Conservation (phyloP, 2,888 invertebrate species). For the Thelaira solivaga region DNA sequence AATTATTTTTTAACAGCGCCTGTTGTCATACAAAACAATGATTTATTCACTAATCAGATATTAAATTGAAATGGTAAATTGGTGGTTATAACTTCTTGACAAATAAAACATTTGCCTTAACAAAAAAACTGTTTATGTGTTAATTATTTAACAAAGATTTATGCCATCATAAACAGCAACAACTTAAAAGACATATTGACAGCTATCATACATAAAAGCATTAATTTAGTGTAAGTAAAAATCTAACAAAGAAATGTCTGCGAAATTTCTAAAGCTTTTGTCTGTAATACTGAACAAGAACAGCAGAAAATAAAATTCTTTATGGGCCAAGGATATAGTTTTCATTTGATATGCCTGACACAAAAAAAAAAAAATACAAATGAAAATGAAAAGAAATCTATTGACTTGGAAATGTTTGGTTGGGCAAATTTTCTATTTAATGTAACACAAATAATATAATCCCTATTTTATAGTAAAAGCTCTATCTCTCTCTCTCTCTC, state of each 20-base stretch:
- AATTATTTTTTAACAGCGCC: no score
- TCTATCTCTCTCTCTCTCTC: no score
- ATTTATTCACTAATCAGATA: constrained; percentile 45
- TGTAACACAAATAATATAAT: constrained; percentile 1
- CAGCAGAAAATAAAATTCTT: constrained; percentile 1
- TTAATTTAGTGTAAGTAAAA: constrained; percentile 15
- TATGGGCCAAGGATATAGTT: neutral
- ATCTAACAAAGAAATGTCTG: neutral
- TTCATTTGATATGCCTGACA: neutral
- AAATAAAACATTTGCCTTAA: constrained; percentile 5
- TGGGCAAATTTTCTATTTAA: no score
- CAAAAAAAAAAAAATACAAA: no score
- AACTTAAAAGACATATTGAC: neutral
- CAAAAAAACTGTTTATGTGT: constrained; percentile 32
- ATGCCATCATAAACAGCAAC: constrained; percentile 42
- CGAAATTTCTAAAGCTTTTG: neutral
- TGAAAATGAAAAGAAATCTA: neutral
- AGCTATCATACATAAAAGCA: constrained; percentile 20
- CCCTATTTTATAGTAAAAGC: no score
- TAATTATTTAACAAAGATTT: constrained; percentile 50
- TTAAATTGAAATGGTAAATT: constrained; percentile 43
- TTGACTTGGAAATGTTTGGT: neutral
- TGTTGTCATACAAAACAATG: constrained; percentile 13
- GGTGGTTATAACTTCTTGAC: constrained; percentile 1
- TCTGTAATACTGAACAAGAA: no score